Base-by-base conservation (phyloP, 2,113 vertebrate genomes). In the Picathartes gymnocephalus region DNA sequence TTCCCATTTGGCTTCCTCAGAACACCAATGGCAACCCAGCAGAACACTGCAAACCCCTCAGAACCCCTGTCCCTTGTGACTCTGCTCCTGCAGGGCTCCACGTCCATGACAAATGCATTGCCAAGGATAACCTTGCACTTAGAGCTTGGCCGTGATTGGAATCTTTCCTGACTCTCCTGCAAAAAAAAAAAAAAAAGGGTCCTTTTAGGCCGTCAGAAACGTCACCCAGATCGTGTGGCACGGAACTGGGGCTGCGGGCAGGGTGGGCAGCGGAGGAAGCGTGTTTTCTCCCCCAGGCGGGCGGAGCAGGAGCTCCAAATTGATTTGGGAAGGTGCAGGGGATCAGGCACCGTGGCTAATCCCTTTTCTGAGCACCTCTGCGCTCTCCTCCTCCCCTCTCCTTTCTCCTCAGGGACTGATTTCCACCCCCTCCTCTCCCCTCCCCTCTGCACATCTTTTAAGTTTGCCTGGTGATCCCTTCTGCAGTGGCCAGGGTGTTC, bases 111-210 rank as follows among this genome's bases (percentile, higher is more conserved):
- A 39, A 51, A 81, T 1, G 18, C 58, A 8, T 35, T 37, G 68
- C 39, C 14, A 23, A 42, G 44, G 6, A 40, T 54, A n/a, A 64
- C 30, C 64, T 9, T 9, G 15, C 11, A 1, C 16, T 40, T 25
- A 2, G 9, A 56, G 21, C 54, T 48, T 3, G 8, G n/a, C 33
- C 0, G 1, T 2, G 2, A 6, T 4, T 0, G 6, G 58, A 47
- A 81, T 12, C 14, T 78, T 40, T 33, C 56, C 35, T 68, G 8
- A 12, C 45, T 42, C 20, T 28, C 33, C 13, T 51, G n/a, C 30
- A 5, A 3, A 14, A 48, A n/a, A 39, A 39, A 5, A 3, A 14
- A 48, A n/a, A 25, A 12, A 6, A 3, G 8, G 7, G 4, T 16
- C 54, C 39, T 37, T 53, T 2, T 3, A 0, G 4, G 13, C n/a